Evolutionary conservation across 2,888 invertebrate genomes (phyloP).

Genomic region (Cerastis leucographa): DNA sequence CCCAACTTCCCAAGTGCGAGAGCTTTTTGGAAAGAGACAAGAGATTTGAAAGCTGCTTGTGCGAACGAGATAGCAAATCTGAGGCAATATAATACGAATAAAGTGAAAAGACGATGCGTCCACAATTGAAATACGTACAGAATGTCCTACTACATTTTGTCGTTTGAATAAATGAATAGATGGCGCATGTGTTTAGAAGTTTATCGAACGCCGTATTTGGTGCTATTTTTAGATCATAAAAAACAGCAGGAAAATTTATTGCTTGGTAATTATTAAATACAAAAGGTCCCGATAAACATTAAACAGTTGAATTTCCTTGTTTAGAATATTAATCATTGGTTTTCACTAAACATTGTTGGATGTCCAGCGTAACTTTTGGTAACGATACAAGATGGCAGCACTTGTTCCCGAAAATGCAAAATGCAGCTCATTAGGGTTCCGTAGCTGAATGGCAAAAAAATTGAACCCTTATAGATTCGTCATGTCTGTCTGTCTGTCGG

Average conservation of each 20-base stretch:
- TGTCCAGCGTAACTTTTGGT: background rate
- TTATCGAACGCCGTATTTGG: conserved; percentile 86
- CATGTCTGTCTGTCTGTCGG: too few species aligned
- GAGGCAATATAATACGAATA: conserved; percentile 69
- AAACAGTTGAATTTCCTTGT: conserved; percentile 5
- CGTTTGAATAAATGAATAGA: conserved; percentile 70
- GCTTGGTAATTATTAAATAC: conserved; percentile 21
- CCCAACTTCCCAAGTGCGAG: conserved; percentile 67
- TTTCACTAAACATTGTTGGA: background rate
- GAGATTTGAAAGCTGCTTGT: conserved; percentile 31
- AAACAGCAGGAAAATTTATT: conserved; percentile 38
- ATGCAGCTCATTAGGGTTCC: too few species aligned
- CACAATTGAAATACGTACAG: conserved; percentile 40
- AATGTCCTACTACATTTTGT: conserved; percentile 65
- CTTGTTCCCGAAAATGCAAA: conserved; percentile 4
- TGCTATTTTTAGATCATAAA: conserved; percentile 82
- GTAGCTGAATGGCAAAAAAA: too few species aligned
- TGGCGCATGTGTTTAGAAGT: conserved; percentile 87
- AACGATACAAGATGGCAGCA: conserved; percentile 63
- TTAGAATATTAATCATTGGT: background rate
- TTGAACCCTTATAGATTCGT: too few species aligned
- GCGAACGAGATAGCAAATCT: conserved; percentile 70
- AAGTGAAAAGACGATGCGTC: conserved; percentile 65
- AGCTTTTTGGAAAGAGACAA: conserved; percentile 75
- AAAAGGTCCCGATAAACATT: background rate